Evolutionary conservation across 1,140 invertebrate genomes (phyloP), one percentile per base, ranked within the genome.

Genomic region (Homarus americanus): DNA sequence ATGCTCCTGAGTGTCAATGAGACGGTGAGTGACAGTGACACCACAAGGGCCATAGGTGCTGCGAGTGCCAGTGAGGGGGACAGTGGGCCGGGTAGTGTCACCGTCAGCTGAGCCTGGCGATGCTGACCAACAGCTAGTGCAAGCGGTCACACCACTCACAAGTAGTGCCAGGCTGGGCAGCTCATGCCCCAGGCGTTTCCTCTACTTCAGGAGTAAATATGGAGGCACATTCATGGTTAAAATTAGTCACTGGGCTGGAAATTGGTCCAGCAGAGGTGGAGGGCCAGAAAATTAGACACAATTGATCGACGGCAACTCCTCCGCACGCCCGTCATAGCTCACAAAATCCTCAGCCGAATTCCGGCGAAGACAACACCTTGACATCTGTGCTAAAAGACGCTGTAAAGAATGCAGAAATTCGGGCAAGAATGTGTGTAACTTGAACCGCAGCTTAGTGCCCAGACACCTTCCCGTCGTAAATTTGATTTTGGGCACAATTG

Each of bases 401-500:
- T 69, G 78, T 82, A 82, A 89, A 82, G 87, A 89, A 89, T 89
- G 87, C 87, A 89, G 78, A 58, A 75, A 89, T 89, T 82, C 87
- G 87, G 87, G 78, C 78, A 89, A 73, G 87, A 89, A 89, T 89
- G 78, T 89, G 87, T 89, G 87, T 89, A 89, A 89, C 87, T 66
- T 79, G 87, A 89, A 89, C 87, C 87, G 87, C 78, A 73, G 87
- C 87, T 89, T 89, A 89, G 87, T 89, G 79, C 66, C 41, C 87
- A 78, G 87, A 89, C 87, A 82, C 87, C 87, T 82, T 89, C 87
- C 87, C 63, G 87, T 82, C 87, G 87, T 89, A 89, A 89, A 89
- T 89, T 82, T 89, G 87, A 89, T 89, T 82, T 82, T 82, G 78
- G 69, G 78, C 87, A 82, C 87, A 89, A 82, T 82, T 89, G 87